Percentiles rank a stretch among this genome's conserved stretches.
These are phyloP conservation scores for Ceratina japonica DNA, from an alignment of 1,140 invertebrate genomes.

Conservation along the genomic window DNA sequence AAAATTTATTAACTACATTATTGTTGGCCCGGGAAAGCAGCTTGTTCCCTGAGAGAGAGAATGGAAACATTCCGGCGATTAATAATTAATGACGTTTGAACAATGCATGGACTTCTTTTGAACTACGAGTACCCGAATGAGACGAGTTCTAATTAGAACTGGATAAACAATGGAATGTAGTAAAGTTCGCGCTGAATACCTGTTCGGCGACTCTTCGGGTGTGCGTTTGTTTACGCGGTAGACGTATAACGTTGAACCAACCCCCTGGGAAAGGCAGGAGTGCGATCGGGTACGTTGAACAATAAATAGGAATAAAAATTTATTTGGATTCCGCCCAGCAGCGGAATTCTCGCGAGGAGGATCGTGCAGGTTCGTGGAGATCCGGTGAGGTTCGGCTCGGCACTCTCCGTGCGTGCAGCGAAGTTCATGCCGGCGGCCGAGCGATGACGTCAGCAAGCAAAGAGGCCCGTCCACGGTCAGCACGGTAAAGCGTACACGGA, in stretches of 20 bases:
- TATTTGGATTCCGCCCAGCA: constrained; percentile 43
- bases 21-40: neutral
- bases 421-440: constrained; percentile 70
- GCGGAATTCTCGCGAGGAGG: constrained; percentile 35
- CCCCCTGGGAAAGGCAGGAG: too few relatives aligned
- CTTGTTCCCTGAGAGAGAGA: neutral
- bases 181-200: too few relatives aligned
- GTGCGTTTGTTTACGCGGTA: too few relatives aligned
- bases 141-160: too few relatives aligned
- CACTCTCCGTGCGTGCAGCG: constrained; percentile 59
- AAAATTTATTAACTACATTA: neutral
- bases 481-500: constrained; percentile 48
- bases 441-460: constrained; percentile 66
- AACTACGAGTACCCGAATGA: too few relatives aligned
- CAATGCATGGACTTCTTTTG: too few relatives aligned
- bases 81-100: too few relatives aligned
- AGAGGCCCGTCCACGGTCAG: constrained; percentile 58
- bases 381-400: constrained; percentile 55
- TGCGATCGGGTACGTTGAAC: too few relatives aligned
- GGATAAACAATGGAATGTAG: too few relatives aligned
- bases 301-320: constrained; percentile 33
- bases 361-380: constrained; percentile 61
- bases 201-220: too few relatives aligned
- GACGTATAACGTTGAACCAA: neutral
- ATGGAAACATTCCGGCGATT: too few relatives aligned